A percentile compares a stretch with the other conserved stretches of the same genome.
These are phyloP conservation scores for rabbit (Oryctolagus cuniculus) DNA, from an alignment of 2,113 vertebrate genomes.

Conservation along the genomic window mOryCun1.1 NC_091434.1:177678501-177679000, in stretches of 20 bases:
- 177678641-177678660: not conserved
- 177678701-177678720: conserved; percentile 19
- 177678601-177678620: not conserved
- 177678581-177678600: not conserved
- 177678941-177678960: conserved; percentile 58
- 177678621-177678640: not conserved
- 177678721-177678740: not conserved
- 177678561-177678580: not conserved
- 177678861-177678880: not conserved
- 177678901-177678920: conserved; percentile 53
- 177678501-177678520: not conserved
- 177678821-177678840: conserved; percentile 18
- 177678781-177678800: not conserved
- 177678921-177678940: conserved; percentile 61
- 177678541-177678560: not conserved
- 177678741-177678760: not conserved
- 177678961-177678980: conserved; percentile 15
- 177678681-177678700: conserved; percentile 29
- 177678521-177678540: not conserved
- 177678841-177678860: conserved; percentile 20
- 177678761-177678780: not conserved
- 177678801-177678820: not conserved
- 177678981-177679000: conserved; percentile 69
- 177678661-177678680: not conserved
- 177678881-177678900: conserved; percentile 36